These are phyloP conservation scores for Sesia apiformis DNA, from an alignment of 2,888 invertebrate species.

Conservation along the genomic window DNA sequence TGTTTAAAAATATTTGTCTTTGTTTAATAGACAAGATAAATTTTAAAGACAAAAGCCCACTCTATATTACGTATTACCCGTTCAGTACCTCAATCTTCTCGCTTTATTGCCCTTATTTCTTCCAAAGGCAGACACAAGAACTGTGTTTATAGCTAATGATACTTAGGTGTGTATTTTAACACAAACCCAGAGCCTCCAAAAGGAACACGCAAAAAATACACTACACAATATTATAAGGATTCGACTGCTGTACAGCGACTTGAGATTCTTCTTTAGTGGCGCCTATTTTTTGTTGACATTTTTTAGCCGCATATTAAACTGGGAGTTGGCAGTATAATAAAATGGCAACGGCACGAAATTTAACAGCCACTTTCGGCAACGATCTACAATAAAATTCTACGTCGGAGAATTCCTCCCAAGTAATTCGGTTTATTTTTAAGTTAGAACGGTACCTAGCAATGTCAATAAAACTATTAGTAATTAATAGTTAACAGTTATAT, in stretches of 20 bases:
- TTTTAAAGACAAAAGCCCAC: constrained; percentile 13
- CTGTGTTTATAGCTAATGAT: constrained; percentile 72
- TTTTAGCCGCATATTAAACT: constrained; percentile 58
- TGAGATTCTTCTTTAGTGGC: constrained; percentile 53
- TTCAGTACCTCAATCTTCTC: constrained; percentile 43
- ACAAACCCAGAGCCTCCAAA: constrained; percentile 55
- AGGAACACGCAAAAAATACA: constrained; percentile 58
- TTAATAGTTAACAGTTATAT: too few relatives aligned
- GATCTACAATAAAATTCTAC: constrained; percentile 40
- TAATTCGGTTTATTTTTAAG: constrained; percentile 3
- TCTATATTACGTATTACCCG: constrained; percentile 38
- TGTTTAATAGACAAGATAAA: too few relatives aligned
- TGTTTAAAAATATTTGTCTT: too few relatives aligned
- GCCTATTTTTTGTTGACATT: constrained; percentile 67
- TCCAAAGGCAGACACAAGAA: constrained; percentile 63
- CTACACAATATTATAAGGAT: constrained; percentile 57
- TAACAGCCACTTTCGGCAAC: constrained; percentile 54
- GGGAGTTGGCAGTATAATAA: constrained; percentile 60
- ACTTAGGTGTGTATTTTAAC: constrained; percentile 74
- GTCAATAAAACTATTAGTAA: too few relatives aligned
- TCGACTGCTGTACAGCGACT: constrained; percentile 38
- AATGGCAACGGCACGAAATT: constrained; percentile 63
- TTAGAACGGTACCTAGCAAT: too few relatives aligned
- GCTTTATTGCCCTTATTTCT: constrained; percentile 67
- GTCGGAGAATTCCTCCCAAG: constrained; percentile 24